A percentile compares a stretch with the other conserved stretches of the same genome.
Evolutionary conservation across 2,113 vertebrate genomes (phyloP).

Genomic region (Ameiurus melas): DNA sequence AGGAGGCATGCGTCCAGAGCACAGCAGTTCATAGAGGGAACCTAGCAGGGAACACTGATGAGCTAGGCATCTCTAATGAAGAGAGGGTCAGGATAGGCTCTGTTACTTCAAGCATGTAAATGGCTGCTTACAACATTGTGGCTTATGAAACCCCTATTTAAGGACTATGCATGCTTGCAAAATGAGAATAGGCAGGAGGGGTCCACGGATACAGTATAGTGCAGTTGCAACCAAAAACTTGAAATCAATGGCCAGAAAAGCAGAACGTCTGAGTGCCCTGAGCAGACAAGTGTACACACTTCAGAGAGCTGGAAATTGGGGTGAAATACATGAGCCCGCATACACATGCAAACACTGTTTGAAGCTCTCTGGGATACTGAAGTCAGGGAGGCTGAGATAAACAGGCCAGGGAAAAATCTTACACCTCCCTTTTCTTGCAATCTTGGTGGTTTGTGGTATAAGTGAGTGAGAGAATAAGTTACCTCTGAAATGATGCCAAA

Average conservation of each 20-base stretch:
- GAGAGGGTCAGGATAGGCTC: not conserved
- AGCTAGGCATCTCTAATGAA: constrained; percentile 33
- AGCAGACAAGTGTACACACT: constrained; percentile 18
- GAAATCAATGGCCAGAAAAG: not conserved
- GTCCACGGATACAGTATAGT: not conserved
- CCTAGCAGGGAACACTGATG: constrained; percentile 20
- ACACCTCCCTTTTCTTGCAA: constrained; percentile 41
- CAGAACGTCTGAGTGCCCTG: not conserved
- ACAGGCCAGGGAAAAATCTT: constrained; percentile 41
- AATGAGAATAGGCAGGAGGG: not conserved
- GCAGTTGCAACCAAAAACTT: not conserved
- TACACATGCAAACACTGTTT: constrained; percentile 46
- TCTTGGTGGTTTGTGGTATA: constrained; percentile 51
- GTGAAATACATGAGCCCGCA: not conserved
- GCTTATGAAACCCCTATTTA: not conserved
- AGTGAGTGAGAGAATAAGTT: constrained; percentile 39
- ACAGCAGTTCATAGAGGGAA: constrained; percentile 33
- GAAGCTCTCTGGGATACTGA: constrained; percentile 64
- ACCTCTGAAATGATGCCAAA: constrained; percentile 75
- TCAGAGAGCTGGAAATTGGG: constrained; percentile 15
- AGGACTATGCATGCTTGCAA: not conserved
- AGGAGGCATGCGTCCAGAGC: constrained; percentile 53
- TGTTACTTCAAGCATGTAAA: constrained; percentile 19
- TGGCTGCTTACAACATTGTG: constrained; percentile 6
- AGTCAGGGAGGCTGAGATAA: constrained; percentile 36